Evolutionary conservation across 2,888 invertebrate species (phyloP).

Genomic region (Smittia aterrima): DNA sequence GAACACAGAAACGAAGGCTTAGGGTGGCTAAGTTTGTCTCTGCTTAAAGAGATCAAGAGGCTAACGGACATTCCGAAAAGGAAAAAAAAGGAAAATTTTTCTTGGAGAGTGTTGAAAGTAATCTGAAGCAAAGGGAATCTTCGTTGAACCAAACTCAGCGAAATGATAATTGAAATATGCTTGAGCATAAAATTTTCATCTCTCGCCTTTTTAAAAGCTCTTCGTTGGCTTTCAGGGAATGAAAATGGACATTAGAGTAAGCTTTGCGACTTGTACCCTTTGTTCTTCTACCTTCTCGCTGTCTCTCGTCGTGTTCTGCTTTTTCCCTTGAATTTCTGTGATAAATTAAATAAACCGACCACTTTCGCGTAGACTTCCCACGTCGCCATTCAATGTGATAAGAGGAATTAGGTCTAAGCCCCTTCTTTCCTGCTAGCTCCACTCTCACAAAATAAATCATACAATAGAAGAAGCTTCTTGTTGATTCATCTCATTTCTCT

Average conservation of each 20-base stretch:
- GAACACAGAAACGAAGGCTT: too few species aligned
- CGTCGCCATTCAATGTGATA: too few species aligned
- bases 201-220: background rate
- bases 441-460: too few species aligned
- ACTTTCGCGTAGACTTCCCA: too few species aligned
- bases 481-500: too few species aligned
- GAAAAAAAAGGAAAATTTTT: background rate
- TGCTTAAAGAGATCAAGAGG: background rate
- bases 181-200: constrained; percentile 21
- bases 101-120: too few species aligned
- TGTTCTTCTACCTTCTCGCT: background rate
- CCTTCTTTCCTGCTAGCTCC: too few species aligned
- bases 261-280: background rate
- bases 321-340: background rate
- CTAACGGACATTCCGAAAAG: background rate
- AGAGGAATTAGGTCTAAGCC: background rate
- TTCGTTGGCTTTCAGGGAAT: background rate
- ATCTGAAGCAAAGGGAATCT: too few species aligned
- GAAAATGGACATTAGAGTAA: background rate
- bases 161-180: constrained; percentile 31
- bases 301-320: background rate
- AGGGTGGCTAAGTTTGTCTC: too few species aligned
- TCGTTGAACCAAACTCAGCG: too few species aligned
- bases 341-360: background rate
- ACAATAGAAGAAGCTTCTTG: too few species aligned